Base-by-base conservation (phyloP, 2,888 invertebrate genomes). In the Cataglyphis cursor region DNA sequence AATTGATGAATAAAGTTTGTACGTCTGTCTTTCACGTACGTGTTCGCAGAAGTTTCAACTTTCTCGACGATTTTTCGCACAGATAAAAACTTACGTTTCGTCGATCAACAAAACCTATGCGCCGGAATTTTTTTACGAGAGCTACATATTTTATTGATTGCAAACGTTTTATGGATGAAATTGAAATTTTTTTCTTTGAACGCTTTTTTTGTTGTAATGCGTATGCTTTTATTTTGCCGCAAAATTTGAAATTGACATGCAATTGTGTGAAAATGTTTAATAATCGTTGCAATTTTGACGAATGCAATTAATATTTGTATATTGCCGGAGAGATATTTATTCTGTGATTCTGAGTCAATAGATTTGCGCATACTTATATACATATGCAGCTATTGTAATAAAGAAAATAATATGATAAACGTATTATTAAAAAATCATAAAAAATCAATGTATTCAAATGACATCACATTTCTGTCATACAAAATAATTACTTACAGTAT, bases 121-220 rank as follows among this genome's bases (percentile, higher is more conserved):
- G 8, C 21, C 31, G 12, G 64, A 75, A 64, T 75, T n/a, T 51
- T 51, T 51, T 76, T 54, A 66, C 38, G 41, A 73, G 41, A 73
- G 35, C 21, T 21, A 15, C 28, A 66, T 44, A 35, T 41, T 73
- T 41, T 73, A 70, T 70, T 68, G 51, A 70, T 70, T n/a, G 18
- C 8, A 65, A 48, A 21, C 44, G 21, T 31, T 62, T 74, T 31
- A 62, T 18, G 5, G 9, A 41, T 8, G 28, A 73, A 57, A 73
- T 28, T 31, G 28, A 73, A 75, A 64, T 64, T 48, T 64, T 62
- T 62, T 75, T 75, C 48, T 62, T 74, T 31, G 28, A 31, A 74
- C 15, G 31, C 10, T 44, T 51, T 48, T 44, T 35, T 10, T n/a
- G 24, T 18, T 75, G 48, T 18, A 6, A 41, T 9, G 10, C 24